Evolutionary conservation across 92 coral and sea anemone genomes (phyloP).

Genomic region (Epizoanthus fatuus): DNA sequence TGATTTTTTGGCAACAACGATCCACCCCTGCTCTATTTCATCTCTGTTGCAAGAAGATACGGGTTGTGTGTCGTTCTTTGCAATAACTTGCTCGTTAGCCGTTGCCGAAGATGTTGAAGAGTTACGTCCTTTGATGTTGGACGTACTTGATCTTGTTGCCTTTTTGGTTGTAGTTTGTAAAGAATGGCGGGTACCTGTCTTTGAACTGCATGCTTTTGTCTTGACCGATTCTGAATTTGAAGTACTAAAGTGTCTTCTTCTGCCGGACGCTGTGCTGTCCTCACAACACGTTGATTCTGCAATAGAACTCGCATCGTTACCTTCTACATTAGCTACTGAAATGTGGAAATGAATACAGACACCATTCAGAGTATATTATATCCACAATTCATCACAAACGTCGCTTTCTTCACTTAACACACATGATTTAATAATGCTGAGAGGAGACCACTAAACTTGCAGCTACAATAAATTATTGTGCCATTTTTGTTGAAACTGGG

Average conservation of each 20-base stretch:
- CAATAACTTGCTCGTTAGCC: no score
- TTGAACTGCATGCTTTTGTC: neutral
- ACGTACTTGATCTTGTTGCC: neutral
- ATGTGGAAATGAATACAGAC: no score
- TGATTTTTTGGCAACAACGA: neutral
- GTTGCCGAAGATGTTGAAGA: neutral
- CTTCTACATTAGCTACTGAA: no score
- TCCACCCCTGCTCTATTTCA: conserved; percentile 10
- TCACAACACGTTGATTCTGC: neutral
- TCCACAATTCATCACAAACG: no score
- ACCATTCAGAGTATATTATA: no score
- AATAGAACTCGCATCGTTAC: neutral
- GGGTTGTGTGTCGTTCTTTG: neutral
- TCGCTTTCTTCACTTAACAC: no score
- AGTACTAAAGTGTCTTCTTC: neutral
- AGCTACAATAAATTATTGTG: no score
- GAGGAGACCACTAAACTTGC: no score
- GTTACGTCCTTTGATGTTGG: neutral
- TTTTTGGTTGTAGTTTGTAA: neutral
- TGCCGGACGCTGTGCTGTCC: neutral
- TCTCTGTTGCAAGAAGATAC: neutral
- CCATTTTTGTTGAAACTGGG: no score
- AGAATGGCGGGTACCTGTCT: neutral
- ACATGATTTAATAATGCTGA: no score
- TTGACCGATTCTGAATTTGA: neutral